Evolutionary conservation across 2,113 vertebrate genomes (phyloP), one percentile per base, ranked within the genome.

Genomic region (Cairina moschata): DNA sequence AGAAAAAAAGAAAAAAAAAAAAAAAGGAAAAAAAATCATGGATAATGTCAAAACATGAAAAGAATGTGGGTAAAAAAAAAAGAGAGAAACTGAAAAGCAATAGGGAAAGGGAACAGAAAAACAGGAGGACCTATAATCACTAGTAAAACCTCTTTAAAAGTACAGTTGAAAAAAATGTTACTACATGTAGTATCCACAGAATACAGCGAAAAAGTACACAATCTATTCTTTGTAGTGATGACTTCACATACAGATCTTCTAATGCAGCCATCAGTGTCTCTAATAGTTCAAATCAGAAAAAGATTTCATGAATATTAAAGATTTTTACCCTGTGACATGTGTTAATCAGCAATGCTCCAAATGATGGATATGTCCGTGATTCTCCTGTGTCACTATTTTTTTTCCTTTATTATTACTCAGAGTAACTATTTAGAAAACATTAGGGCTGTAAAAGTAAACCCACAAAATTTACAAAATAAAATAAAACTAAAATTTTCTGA

Each of bases 301-400:
- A 71, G 28, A 76, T 77, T 82, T 83, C 58, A 93, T 55, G 7
- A 94, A 71, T 77, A 90, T 90, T 83, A 50, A 94, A 83, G 31
- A 71, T 81, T 96, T 86, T 77, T 95, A 71, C 25, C 16, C 50
- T 86, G 4, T 86, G 79, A 90, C 72, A 71, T 67, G 36, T 59
- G 76, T 85, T 86, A 82, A 44, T 80, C 75, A 90, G 68, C 63
- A 90, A 59, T 26, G 63, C 66, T 80, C 60, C 50, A 59, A 65
- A 67, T 83, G 16, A 93, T 77, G 44, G 55, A 69, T 80, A 85
- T 29, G n/a, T 32, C 63, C 69, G 31, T 28, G 40, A 74, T 85
- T 86, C 68, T 83, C n/a, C 46, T 65, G 68, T 80, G 72, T 83
- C 31, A 58, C 1, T 48, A 5, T 32, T n/a, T 20, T 67, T 73